Percentiles rank a stretch among this genome's conserved stretches.
Conservation (phyloP, 2,113 vertebrate genomes). For the Pontoporia blainvillei region DNA sequence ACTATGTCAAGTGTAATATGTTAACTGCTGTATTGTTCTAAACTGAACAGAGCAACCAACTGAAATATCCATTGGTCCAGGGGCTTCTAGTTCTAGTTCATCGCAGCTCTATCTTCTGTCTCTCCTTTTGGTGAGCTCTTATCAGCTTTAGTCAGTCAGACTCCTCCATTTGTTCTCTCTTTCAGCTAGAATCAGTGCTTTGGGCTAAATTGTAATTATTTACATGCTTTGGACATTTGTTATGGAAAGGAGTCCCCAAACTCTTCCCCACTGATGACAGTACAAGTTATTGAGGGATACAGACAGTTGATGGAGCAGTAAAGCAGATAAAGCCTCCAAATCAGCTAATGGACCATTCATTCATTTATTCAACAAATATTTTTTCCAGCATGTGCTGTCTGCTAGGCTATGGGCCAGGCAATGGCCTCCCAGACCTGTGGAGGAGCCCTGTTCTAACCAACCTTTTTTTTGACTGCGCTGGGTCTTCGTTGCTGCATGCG, state of each 20-base stretch:
- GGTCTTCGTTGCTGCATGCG: too few relatives aligned
- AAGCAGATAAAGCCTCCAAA: background rate
- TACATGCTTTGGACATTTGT: background rate
- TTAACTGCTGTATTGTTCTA: background rate
- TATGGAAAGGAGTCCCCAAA: background rate
- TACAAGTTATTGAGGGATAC: background rate
- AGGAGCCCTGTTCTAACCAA: background rate
- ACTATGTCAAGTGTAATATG: background rate
- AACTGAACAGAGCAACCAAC: background rate
- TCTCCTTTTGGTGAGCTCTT: background rate
- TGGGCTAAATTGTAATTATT: conserved; percentile 1
- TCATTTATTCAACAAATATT: background rate
- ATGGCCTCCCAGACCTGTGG: background rate
- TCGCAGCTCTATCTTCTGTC: background rate
- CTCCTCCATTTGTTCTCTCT: background rate
- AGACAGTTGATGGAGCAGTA: background rate
- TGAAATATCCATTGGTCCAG: background rate
- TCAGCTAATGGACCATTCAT: background rate
- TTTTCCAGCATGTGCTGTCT: background rate
- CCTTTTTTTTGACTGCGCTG: too few relatives aligned
- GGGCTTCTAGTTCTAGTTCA: background rate
- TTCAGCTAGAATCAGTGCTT: background rate
- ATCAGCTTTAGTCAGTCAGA: background rate
- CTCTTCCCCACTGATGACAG: background rate
- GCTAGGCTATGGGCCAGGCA: background rate